phyloP scores from a whole-genome alignment of 2,113 vertebrate species.

The Mystacornis crossleyi region DNA sequence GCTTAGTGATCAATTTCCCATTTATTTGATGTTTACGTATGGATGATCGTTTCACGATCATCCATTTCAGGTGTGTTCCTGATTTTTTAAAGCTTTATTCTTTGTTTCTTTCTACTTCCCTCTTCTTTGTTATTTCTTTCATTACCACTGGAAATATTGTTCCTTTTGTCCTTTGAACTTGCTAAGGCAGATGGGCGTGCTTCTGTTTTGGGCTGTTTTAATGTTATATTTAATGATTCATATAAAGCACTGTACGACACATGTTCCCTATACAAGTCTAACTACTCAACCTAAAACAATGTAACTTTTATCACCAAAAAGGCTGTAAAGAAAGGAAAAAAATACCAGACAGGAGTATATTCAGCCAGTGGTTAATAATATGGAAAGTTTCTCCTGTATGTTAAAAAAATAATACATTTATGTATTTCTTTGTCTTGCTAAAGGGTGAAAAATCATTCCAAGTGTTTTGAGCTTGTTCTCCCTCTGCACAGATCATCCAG shows the following conservation, averaged over 20 bases:
- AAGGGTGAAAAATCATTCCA: background rate
- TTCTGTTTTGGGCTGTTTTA: background rate
- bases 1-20: background rate
- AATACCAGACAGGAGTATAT: background rate
- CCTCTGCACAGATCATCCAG: background rate
- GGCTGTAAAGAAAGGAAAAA: background rate
- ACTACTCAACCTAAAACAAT: background rate
- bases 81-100: background rate
- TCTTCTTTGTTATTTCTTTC: background rate
- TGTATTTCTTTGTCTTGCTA: background rate
- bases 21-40: background rate
- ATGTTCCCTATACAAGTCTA: background rate
- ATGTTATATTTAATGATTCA: background rate
- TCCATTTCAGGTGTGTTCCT: background rate
- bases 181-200: background rate
- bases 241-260: background rate
- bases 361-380: fast-evolving
- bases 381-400: background rate
- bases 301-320: background rate
- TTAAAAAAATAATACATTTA: background rate
- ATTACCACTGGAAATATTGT: background rate
- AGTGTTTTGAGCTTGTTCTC: background rate
- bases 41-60: background rate
- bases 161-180: background rate
- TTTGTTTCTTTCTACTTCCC: background rate